Evolutionary conservation across 2,888 invertebrate species (phyloP).

Genomic region (Harpalus rubripes): DNA sequence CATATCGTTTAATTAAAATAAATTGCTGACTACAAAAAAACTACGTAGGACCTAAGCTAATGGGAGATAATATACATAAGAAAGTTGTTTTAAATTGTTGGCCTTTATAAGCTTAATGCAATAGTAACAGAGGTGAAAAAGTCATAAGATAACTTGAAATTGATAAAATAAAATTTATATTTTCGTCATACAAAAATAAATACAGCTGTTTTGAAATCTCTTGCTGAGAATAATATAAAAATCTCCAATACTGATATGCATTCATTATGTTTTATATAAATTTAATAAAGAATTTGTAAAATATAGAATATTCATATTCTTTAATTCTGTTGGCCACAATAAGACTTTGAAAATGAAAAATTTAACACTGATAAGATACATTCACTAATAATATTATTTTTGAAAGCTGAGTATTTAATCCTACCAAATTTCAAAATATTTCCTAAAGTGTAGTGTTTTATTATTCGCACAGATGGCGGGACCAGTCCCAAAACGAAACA

Average conservation of each 20-base stretch:
- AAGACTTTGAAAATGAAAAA: too few relatives aligned
- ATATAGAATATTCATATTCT: not conserved
- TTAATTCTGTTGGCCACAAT: too few relatives aligned
- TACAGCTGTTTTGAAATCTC: not conserved
- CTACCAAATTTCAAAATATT: too few relatives aligned
- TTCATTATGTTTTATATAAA: too few relatives aligned
- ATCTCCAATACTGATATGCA: not conserved
- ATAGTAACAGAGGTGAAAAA: conserved; percentile 54
- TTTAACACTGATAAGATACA: too few relatives aligned
- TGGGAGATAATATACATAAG: conserved; percentile 30
- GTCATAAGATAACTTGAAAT: conserved; percentile 55
- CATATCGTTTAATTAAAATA: conserved; percentile 49
- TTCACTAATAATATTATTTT: too few relatives aligned
- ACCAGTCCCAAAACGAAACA: not conserved
- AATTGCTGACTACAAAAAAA: conserved; percentile 42
- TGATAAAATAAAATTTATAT: conserved; percentile 7
- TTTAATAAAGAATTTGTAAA: not conserved
- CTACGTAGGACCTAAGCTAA: conserved; percentile 11
- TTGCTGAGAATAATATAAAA: not conserved
- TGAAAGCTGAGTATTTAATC: too few relatives aligned
- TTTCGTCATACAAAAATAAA: conserved; percentile 19
- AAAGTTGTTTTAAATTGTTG: conserved; percentile 43
- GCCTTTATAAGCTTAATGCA: conserved; percentile 50
- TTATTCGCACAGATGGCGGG: not conserved
- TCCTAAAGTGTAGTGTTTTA: too few relatives aligned